Evolutionary conservation across 2,113 vertebrate species (phyloP).

Genomic region (Labeo rohita): DNA sequence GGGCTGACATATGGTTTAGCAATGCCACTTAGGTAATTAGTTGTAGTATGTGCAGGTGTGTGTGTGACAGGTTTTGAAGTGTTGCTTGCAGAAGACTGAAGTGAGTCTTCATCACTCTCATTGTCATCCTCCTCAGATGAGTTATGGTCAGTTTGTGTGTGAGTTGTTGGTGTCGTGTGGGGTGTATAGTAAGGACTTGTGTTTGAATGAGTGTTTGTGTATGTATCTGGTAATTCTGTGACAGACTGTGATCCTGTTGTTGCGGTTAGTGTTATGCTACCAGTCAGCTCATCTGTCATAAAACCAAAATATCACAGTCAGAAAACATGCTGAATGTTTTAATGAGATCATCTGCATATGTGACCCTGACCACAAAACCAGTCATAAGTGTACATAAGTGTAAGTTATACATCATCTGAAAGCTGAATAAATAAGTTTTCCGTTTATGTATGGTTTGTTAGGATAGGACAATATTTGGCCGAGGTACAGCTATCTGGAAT

Average conservation of each 20-base stretch:
- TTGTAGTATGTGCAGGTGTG: not conserved
- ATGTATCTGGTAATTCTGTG: not conserved
- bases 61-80: not conserved
- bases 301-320: not conserved
- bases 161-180: slow-evolving; percentile 2
- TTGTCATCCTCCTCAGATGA: slow-evolving; percentile 22
- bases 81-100: not conserved
- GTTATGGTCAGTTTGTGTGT: slow-evolving; percentile 5
- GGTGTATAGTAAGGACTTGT: not conserved
- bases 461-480: too few relatives aligned
- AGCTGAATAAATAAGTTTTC: too few relatives aligned
- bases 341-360: not conserved
- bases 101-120: slow-evolving; percentile 22
- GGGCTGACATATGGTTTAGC: not conserved
- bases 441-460: too few relatives aligned
- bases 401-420: too few relatives aligned
- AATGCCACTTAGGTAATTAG: not conserved
- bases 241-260: slow-evolving; percentile 14
- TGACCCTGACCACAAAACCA: not conserved
- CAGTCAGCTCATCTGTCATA: slow-evolving; percentile 28
- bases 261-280: not conserved
- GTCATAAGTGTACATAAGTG: too few relatives aligned
- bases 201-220: not conserved
- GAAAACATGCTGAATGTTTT: not conserved
- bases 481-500: too few relatives aligned